These are phyloP conservation scores for Eulemur coronatus DNA, from an alignment of 2,797 vertebrate species.

Conservation along the genomic window DNA sequence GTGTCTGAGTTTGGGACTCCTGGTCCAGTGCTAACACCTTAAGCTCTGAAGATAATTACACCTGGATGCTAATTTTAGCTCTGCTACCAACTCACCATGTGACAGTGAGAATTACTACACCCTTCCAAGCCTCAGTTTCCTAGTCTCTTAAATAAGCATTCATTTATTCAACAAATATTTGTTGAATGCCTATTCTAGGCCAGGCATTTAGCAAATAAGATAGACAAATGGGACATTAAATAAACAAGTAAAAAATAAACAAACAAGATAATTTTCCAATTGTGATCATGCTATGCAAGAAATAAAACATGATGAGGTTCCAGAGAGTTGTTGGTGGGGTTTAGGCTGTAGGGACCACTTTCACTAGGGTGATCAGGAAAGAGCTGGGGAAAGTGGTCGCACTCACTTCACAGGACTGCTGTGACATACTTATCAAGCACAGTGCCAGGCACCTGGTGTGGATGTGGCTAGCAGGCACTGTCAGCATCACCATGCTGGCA, in stretches of 20 bases:
- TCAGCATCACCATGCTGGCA: not conserved
- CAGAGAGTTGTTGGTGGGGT: not conserved
- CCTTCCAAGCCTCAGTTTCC: constrained; percentile 19
- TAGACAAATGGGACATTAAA: not conserved
- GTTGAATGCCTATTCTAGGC: not conserved
- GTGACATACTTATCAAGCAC: not conserved
- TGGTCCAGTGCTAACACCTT: not conserved
- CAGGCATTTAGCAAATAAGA: constrained; percentile 6
- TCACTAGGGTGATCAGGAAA: not conserved
- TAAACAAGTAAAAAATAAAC: not conserved
- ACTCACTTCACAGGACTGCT: not conserved
- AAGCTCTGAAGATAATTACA: not conserved
- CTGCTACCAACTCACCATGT: not conserved
- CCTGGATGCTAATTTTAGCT: not conserved
- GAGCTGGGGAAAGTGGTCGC: not conserved
- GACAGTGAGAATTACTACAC: not conserved
- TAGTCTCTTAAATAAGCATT: not conserved
- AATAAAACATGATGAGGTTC: not conserved
- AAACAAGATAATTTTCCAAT: not conserved
- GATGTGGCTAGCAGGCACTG: accelerated
- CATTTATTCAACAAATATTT: constrained; percentile 19
- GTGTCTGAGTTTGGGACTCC: not conserved
- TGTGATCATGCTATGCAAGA: not conserved
- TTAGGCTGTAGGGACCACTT: accelerated
- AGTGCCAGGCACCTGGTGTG: not conserved